Conservation (phyloP, 2,113 vertebrate genomes). For the Pelusios castaneus region DNA sequence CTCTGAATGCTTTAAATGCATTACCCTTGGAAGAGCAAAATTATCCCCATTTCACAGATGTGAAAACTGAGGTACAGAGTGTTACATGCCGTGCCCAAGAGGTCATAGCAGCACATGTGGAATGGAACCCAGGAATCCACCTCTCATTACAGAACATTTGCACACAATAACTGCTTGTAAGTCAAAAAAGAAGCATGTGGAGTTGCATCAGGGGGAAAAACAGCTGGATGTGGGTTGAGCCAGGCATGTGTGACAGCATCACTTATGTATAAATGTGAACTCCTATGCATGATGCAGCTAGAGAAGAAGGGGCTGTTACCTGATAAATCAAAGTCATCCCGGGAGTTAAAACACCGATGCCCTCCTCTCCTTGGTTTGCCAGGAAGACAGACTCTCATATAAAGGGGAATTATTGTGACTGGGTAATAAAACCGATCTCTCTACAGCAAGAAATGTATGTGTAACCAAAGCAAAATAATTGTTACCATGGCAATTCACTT, state of each 20-base stretch:
- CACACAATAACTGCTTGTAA: not conserved
- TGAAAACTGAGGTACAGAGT: not conserved
- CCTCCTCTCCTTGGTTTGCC: not conserved
- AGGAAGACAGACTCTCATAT: not conserved
- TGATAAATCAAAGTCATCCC: not conserved
- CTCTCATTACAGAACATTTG: not conserved
- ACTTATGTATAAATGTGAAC: not conserved
- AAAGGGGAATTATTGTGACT: not conserved
- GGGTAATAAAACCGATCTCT: not conserved
- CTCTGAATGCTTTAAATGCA: not conserved
- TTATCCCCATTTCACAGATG: not conserved
- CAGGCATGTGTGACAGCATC: not conserved
- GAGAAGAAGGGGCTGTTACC: not conserved
- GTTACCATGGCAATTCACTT: constrained; percentile 62
- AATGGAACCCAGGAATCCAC: not conserved
- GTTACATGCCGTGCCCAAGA: not conserved
- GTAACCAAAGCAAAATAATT: accelerated
- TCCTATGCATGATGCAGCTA: not conserved
- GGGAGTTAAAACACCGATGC: not conserved
- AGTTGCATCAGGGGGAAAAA: not conserved
- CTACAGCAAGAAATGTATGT: not conserved
- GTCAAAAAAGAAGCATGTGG: not conserved
- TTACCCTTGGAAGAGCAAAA: not conserved
- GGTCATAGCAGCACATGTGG: not conserved
- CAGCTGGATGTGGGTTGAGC: not conserved